phyloP scores from a whole-genome alignment of 2,797 vertebrate genomes.

The Malurus leucopterus region DNA sequence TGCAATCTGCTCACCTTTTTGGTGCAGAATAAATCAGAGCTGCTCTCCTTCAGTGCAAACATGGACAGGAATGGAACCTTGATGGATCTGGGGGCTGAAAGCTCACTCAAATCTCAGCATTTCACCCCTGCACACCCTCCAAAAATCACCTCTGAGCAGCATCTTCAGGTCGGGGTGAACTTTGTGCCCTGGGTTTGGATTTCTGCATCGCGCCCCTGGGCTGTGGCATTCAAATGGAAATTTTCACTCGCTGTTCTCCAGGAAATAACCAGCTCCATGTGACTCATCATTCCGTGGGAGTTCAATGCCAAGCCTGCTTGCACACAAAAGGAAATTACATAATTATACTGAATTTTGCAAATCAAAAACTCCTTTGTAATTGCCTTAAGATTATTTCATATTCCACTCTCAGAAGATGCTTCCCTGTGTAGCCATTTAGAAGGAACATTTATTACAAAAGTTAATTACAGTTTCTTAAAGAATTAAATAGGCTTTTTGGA shows the following conservation, averaged over 20 bases:
- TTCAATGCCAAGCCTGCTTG: slow-evolving; percentile 60
- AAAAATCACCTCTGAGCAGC: background rate
- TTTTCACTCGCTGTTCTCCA: slow-evolving; percentile 42
- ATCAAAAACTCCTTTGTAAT: slow-evolving; percentile 57
- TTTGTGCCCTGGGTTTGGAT: background rate
- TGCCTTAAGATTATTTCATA: slow-evolving; percentile 47
- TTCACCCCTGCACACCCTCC: background rate
- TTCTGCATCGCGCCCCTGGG: background rate
- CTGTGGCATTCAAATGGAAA: slow-evolving; percentile 8
- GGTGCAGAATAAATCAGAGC: slow-evolving; percentile 15
- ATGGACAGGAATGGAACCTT: slow-evolving; percentile 11
- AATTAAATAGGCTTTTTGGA: background rate
- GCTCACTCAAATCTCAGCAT: background rate
- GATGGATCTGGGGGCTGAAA: background rate
- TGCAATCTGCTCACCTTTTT: slow-evolving; percentile 57
- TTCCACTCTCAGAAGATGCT: slow-evolving; percentile 37
- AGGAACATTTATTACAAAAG: slow-evolving; percentile 37
- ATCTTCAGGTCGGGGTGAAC: background rate
- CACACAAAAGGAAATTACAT: slow-evolving; percentile 57
- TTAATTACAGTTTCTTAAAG: slow-evolving; percentile 46
- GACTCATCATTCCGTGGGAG: slow-evolving; percentile 58
- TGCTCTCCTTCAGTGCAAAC: background rate
- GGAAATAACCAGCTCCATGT: slow-evolving; percentile 48
- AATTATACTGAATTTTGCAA: slow-evolving; percentile 57
- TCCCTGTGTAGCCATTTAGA: slow-evolving; percentile 38